Percentiles rank a stretch among this genome's conserved stretches.
These are phyloP conservation scores for human DNA, from an alignment of 2,113 vertebrate genomes.

Conservation along the genomic window GRCh38 chr1:227905001-227905500, in stretches of 20 bases:
- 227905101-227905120: too few relatives aligned
- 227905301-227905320: neutral
- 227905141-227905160: neutral
- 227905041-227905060: neutral
- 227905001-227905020: neutral
- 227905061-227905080: too few relatives aligned
- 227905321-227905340: neutral
- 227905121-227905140: too few relatives aligned
- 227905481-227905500: neutral
- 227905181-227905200: neutral
- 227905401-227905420: neutral
- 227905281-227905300: constrained; percentile 39
- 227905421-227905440: neutral
- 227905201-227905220: too few relatives aligned
- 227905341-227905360: neutral
- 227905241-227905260: too few relatives aligned
- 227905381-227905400: neutral
- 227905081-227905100: too few relatives aligned
- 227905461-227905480: neutral
- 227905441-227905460: neutral
- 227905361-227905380: neutral
- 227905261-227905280: neutral
- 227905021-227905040: accelerated
- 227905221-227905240: too few relatives aligned
- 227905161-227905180: neutral